Evolutionary conservation across 92 coral and sea anemone species (phyloP), one percentile per base, ranked within the genome.

Genomic region (Heteractis magnifica): DNA sequence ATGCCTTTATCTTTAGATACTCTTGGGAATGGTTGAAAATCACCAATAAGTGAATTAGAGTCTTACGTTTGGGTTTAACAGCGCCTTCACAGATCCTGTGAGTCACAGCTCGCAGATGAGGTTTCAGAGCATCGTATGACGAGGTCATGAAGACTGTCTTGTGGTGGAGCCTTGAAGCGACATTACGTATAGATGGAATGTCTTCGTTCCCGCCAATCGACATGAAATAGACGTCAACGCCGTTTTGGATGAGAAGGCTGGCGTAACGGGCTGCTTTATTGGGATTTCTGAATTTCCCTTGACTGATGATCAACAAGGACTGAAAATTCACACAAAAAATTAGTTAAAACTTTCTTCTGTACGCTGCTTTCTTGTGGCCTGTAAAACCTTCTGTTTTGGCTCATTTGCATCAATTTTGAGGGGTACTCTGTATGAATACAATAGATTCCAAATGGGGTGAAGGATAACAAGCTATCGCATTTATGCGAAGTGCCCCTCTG

Each of bases 71-170:
- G 50, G 79, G 87, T 70, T 84, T 84, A 51, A 58, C 87, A 51
- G 87, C 92, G 75, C 89, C 92, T 76, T 89, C 92, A 70, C 92
- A 89, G 75, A 89, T 84, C 50, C 87, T 68, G 56, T 77, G 55
- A 6, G 88, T 89, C 6, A 89, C 80, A 41, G 87, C 83, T 65
- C 92, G 60, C 49, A 89, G 72, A 51, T 89, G 76, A 34, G 92
- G 92, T 56, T 86, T 87, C 18, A 92, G 75, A 8, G 92, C 87
- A 79, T 87, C 82, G 83, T 89, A 87, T 12, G 92, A 83, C 11
- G 95, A 89, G 18, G 95, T 81, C 56, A 92, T 59, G 83, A 89
- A 92, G 4, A 89, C 89, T 60, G 91, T 89, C 83, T 89, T 84
- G 80, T 89, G 93, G 71, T 83, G 91, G 20, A 89, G 78, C n/a